Conservation (phyloP, 1,140 invertebrate genomes). For the Eubasilissa regina region DNA sequence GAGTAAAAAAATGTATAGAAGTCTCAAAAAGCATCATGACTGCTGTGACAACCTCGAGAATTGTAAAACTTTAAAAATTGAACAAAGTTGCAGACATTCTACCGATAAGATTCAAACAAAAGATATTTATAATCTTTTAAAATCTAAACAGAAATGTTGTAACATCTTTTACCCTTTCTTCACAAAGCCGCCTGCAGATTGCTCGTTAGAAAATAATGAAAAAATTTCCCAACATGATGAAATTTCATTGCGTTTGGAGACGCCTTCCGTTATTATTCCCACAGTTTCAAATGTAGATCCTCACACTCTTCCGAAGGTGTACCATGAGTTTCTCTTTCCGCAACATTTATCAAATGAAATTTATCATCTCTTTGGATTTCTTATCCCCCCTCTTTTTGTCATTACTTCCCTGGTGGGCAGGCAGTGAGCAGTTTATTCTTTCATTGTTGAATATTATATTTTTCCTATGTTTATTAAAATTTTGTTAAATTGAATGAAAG, state of each 20-base stretch:
- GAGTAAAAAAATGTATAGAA: too few relatives aligned
- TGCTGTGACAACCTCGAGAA: too few relatives aligned
- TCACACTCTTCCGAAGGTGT: not conserved
- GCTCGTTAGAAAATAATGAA: not conserved
- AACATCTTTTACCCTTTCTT: constrained; percentile 1
- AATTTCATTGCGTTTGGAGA: not conserved
- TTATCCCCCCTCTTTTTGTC: constrained; percentile 1
- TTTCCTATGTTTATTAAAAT: not conserved
- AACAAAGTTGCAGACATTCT: too few relatives aligned
- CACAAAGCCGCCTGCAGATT: not conserved
- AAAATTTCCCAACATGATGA: not conserved
- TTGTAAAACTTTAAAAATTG: too few relatives aligned
- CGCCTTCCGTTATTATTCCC: not conserved
- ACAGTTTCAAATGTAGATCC: not conserved
- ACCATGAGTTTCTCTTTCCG: not conserved
- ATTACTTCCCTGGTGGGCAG: constrained; percentile 35
- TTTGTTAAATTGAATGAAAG: too few relatives aligned
- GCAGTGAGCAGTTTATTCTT: not conserved
- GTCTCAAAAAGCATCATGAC: too few relatives aligned
- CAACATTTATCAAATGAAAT: not conserved
- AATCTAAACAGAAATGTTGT: constrained; percentile 7
- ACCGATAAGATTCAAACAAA: not conserved
- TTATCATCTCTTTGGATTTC: constrained; percentile 16
- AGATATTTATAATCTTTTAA: not conserved
- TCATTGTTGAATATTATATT: constrained; percentile 14